phyloP scores from a whole-genome alignment of 2,888 invertebrate species.

The Apodemia hepburni region DNA sequence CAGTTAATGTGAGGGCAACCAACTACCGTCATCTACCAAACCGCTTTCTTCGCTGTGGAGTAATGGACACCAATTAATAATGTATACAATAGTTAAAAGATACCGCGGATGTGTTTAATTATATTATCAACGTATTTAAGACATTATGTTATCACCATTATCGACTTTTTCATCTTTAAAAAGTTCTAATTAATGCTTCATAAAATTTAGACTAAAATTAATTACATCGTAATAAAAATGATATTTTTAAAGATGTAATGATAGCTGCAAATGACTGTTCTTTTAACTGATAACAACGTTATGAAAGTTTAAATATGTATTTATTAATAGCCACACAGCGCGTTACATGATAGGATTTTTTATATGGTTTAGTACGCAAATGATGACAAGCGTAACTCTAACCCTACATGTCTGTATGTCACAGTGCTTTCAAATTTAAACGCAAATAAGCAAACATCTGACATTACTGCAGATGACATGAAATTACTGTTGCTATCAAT shows the following conservation, averaged over 20 bases:
- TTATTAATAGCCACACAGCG: no score
- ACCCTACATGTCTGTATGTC: no score
- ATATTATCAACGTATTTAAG: conserved; percentile 21
- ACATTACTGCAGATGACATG: no score
- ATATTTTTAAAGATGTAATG: not conserved
- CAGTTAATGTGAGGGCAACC: conserved; percentile 46
- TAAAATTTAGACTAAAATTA: not conserved
- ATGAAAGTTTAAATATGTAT: no score
- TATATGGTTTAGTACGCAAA: no score
- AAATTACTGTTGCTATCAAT: no score
- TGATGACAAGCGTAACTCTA: no score
- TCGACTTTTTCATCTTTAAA: conserved; percentile 11
- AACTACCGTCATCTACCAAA: conserved; percentile 50
- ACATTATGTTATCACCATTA: conserved; percentile 16
- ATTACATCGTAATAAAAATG: not conserved
- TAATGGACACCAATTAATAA: conserved; percentile 66
- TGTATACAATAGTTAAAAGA: conserved; percentile 33
- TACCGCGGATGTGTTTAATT: conserved; percentile 24
- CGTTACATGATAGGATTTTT: no score
- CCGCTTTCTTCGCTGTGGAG: conserved; percentile 62
- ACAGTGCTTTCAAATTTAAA: no score
- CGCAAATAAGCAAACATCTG: no score
- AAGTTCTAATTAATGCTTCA: not conserved
- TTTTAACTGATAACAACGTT: not conserved
- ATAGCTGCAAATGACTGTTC: not conserved